A percentile compares a stretch with the other conserved stretches of the same genome.
Evolutionary conservation across 2,113 vertebrate genomes (phyloP).

Genomic region (Alligator sinensis): DNA sequence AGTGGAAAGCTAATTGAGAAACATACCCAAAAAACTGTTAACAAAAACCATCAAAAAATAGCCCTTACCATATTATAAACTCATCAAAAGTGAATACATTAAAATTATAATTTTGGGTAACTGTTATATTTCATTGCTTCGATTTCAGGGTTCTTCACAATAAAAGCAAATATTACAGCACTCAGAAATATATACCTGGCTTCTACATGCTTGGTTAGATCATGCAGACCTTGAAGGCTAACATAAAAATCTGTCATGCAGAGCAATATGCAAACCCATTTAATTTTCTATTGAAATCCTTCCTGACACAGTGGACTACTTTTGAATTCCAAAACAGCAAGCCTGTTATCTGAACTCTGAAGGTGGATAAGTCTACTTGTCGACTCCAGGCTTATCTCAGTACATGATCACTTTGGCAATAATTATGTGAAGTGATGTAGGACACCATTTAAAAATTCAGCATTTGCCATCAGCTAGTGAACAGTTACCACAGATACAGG

Average conservation of each 20-base stretch:
- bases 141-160: constrained; percentile 11
- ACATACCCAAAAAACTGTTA: background rate
- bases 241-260: constrained; percentile 53
- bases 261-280: constrained; percentile 58
- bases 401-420: constrained; percentile 37
- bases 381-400: constrained; percentile 3
- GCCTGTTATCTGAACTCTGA: constrained; percentile 8
- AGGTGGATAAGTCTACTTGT: constrained; percentile 45
- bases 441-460: constrained; percentile 62
- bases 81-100: constrained; percentile 3
- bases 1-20: background rate
- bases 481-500: background rate
- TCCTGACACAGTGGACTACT: constrained; percentile 43
- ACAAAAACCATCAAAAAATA: background rate
- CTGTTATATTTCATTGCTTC: background rate
- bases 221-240: constrained; percentile 36
- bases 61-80: background rate
- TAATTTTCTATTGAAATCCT: constrained; percentile 71
- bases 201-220: constrained; percentile 48
- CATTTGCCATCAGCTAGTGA: constrained; percentile 22
- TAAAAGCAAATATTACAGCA: constrained; percentile 9
- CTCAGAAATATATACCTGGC: constrained; percentile 33
- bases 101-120: constrained; percentile 1
- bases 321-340: constrained; percentile 61
- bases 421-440: constrained; percentile 51